These are phyloP conservation scores for Syrphus vitripennis DNA, from an alignment of 2,888 invertebrate species.

Conservation along the genomic window DNA sequence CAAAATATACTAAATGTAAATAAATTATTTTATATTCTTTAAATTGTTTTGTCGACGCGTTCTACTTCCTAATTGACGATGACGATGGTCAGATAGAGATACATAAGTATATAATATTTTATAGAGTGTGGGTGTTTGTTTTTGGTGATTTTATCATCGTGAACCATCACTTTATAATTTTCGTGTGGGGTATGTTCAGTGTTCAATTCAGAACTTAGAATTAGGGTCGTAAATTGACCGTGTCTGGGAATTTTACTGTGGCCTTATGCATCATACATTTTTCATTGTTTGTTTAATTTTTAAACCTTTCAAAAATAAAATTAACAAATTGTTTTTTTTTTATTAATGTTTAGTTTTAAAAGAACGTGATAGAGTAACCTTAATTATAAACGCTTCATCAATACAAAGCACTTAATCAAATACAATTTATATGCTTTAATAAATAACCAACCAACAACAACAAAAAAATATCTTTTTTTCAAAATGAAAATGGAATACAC, in stretches of 20 bases:
- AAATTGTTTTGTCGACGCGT: slow-evolving; percentile 62
- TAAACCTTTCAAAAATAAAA: not conserved
- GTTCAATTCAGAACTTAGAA: slow-evolving; percentile 18
- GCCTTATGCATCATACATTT: slow-evolving; percentile 6
- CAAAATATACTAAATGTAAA: slow-evolving; percentile 9
- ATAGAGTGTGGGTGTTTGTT: slow-evolving; percentile 5
- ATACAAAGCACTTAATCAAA: not conserved
- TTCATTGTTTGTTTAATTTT: slow-evolving; percentile 21
- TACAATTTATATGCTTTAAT: not conserved
- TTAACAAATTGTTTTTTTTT: not conserved
- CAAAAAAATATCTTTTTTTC: not conserved
- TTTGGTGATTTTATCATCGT: slow-evolving; percentile 32
- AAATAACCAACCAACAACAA: not conserved
- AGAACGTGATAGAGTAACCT: not conserved
- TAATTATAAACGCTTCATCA: slow-evolving; percentile 36
- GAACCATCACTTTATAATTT: not conserved
- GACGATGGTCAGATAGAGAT: not conserved
- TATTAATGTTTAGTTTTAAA: not conserved
- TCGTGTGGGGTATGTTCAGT: not conserved
- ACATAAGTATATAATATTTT: too few relatives aligned
- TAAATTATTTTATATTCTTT: slow-evolving; percentile 40
- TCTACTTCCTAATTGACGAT: not conserved
- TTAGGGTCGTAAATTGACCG: slow-evolving; percentile 61
- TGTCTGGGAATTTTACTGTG: slow-evolving; percentile 33
- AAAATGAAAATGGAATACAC: not conserved